phyloP scores from a whole-genome alignment of 2,888 invertebrate species.

The Antitype chi region DNA sequence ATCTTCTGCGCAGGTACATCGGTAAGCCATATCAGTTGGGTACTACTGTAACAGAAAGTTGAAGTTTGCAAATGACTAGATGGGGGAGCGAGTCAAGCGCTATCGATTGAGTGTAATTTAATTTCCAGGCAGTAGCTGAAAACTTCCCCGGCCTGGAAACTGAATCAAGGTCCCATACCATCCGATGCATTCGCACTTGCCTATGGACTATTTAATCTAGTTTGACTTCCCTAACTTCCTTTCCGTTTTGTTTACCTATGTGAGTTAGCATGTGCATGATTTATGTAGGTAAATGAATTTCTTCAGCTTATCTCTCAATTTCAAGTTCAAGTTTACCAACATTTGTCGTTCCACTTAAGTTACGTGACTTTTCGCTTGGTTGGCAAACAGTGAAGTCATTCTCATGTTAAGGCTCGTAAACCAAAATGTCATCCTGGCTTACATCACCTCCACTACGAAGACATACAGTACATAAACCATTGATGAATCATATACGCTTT shows the following conservation, averaged over 20 bases:
- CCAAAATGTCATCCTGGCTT: conserved; percentile 57
- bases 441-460: conserved; percentile 57
- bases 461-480: conserved; percentile 39
- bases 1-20: too few relatives aligned
- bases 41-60: background rate
- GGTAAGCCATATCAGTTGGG: too few relatives aligned
- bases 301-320: conserved; percentile 9
- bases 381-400: conserved; percentile 51
- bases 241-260: background rate
- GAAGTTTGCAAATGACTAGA: background rate
- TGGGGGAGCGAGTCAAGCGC: background rate
- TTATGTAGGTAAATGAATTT: background rate
- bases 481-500: conserved; percentile 57
- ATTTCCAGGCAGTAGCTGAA: conserved; percentile 20
- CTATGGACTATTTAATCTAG: conserved; percentile 6
- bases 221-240: background rate
- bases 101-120: conserved; percentile 31
- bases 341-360: conserved; percentile 43
- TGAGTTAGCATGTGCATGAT: background rate
- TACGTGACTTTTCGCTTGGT: conserved; percentile 31
- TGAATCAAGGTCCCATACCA: conserved; percentile 1
- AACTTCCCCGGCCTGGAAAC: background rate
- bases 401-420: conserved; percentile 37
- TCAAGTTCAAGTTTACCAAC: conserved; percentile 53
- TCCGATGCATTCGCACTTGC: background rate